Evolutionary conservation across 37 sponge, comb jelly and placozoan genomes (phyloP).

Genomic region (Haliclona indistincta): DNA sequence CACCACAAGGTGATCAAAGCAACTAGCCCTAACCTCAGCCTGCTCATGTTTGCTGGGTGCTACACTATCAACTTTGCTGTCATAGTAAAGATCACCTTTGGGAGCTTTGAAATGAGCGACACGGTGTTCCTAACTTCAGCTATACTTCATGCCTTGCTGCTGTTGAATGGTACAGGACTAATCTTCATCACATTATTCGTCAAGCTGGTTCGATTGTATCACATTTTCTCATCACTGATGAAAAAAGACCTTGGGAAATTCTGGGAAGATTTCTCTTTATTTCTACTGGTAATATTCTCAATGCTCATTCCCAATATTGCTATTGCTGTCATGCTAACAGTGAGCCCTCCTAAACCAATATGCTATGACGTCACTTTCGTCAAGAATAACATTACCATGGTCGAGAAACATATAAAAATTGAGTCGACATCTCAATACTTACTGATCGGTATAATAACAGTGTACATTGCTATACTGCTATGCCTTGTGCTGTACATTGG

Average conservation of each 20-base stretch:
- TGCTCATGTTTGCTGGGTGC: constrained; percentile 37
- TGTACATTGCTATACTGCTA: background rate
- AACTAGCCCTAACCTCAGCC: constrained; percentile 8
- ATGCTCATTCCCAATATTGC: background rate
- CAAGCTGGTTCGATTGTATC: background rate
- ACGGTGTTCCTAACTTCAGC: background rate
- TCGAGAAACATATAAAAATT: background rate
- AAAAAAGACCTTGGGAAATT: no score
- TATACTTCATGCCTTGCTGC: background rate
- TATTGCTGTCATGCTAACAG: background rate
- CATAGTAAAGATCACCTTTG: background rate
- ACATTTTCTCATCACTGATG: no score
- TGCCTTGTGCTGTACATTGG: background rate
- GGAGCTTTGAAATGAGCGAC: background rate
- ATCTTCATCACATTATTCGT: constrained; percentile 8
- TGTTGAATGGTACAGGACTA: constrained; percentile 3
- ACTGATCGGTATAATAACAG: background rate
- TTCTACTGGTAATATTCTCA: background rate
- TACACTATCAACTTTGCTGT: background rate
- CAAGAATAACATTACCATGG: no score
- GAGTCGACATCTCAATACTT: background rate
- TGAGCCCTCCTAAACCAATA: no score
- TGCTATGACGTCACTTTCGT: no score
- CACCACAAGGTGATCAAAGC: constrained; percentile 35
- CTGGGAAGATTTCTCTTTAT: background rate